Base-by-base conservation (phyloP, 2,797 vertebrate species). In the Cyclura pinguis region DNA sequence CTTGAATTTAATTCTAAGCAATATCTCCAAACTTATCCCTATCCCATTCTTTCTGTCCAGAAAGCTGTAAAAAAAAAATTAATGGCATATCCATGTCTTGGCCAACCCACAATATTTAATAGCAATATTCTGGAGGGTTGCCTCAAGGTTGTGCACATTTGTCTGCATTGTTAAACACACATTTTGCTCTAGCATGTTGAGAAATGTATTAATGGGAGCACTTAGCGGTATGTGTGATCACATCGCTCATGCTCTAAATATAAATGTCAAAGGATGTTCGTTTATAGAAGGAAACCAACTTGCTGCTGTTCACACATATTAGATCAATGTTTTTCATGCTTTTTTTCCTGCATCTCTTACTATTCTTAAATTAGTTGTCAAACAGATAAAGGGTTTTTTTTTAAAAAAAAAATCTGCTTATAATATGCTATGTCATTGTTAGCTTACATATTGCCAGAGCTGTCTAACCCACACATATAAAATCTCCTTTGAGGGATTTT, bases 141-240 rank as follows among this genome's bases (percentile, higher is more conserved):
- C 42, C 64, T 85, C 14, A 85, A 72, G 47, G 83, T 47, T 84
- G 38, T 67, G 24, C 38, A 47, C 22, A 29, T 52, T 35, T 72
- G 84, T 72, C 64, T 85, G 67, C 20, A 12, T 50, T 67, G 24
- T 85, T 73, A 73, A 85, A 64, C 42, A 85, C 67, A 55, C 32
- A 35, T 14, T 32, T 85, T 50, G 5, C 18, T 74, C 72, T 83
- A 74, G 24, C 35, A 74, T 88, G 10, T 59, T 88, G 52, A 89
- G 62, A 74, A 87, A 64, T 35, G 91, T 92, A 94, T 78, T 81
- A 42, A 78, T 95, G 94, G 95, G 86, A 95, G 16, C 91, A 93
- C 73, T 35, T 88, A 24, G 64, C 18, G 0, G 0, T 85, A 42
- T 89, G 24, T 91, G 78, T 90, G 87, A 89, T 82, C 1, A 35